A percentile compares a stretch with the other conserved stretches of the same genome.
phyloP scores from a whole-genome alignment of 2,797 vertebrate genomes.

The Pantherophis vulpinus region DNA sequence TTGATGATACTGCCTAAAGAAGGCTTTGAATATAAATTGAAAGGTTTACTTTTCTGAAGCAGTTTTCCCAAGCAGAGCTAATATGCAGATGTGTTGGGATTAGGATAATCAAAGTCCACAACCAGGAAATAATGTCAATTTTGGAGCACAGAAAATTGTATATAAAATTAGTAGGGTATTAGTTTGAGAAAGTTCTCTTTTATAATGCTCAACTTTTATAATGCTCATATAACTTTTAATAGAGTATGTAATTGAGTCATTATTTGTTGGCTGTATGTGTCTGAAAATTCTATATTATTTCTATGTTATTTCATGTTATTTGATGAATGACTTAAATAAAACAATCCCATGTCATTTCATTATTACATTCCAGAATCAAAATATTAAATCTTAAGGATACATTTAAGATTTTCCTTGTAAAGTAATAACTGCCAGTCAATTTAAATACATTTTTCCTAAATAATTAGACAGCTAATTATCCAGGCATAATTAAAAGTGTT shows the following conservation, averaged over 20 bases:
- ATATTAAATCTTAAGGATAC: neutral
- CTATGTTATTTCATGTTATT: neutral
- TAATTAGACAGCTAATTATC: neutral
- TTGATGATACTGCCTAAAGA: neutral
- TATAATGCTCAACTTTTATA: neutral
- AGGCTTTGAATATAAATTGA: neutral
- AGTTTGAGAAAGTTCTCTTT: neutral
- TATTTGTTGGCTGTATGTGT: neutral
- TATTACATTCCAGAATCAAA: neutral
- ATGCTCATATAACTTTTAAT: neutral
- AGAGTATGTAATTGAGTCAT: neutral
- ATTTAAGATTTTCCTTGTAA: too few relatives aligned
- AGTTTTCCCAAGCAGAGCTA: neutral
- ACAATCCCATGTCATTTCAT: neutral
- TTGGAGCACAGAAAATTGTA: neutral
- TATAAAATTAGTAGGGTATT: neutral
- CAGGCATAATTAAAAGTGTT: neutral
- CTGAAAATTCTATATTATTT: neutral
- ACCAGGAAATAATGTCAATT: neutral
- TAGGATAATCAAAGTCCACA: neutral
- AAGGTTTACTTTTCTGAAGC: neutral
- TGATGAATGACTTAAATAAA: neutral
- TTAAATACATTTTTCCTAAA: neutral
- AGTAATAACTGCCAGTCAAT: rapidly evolving
- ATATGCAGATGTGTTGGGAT: neutral